These are phyloP conservation scores for Nomada fucata DNA, from an alignment of 2,888 invertebrate genomes.

Conservation along the genomic window DNA sequence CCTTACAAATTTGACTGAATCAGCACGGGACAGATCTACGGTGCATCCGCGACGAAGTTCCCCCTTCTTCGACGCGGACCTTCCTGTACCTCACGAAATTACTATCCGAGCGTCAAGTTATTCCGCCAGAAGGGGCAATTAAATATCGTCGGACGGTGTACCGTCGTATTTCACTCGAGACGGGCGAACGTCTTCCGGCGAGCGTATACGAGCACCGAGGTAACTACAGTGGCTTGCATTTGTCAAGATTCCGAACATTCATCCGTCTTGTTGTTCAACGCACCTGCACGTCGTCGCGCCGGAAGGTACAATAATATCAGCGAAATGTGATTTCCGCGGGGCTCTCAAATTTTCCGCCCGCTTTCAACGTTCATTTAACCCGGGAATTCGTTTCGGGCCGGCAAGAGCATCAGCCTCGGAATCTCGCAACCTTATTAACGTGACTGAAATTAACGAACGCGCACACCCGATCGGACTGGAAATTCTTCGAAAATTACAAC, in stretches of 20 bases:
- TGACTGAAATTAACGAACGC: constrained; percentile 5
- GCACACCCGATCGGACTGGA: not conserved
- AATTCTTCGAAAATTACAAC: constrained; percentile 7
- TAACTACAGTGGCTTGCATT: constrained; percentile 61
- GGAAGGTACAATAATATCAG: constrained; percentile 50
- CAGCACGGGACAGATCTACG: constrained; percentile 4
- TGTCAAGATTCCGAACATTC: constrained; percentile 67
- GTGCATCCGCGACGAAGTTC: constrained; percentile 40
- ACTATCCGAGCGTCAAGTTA: constrained; percentile 58
- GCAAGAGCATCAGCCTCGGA: not conserved
- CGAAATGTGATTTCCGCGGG: constrained; percentile 59
- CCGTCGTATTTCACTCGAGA: constrained; percentile 60
- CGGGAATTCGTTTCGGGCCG: not conserved
- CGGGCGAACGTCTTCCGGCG: constrained; percentile 69
- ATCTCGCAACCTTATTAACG: constrained; percentile 26
- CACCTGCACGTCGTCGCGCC: constrained; percentile 57
- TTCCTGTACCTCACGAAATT: constrained; percentile 43
- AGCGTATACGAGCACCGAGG: constrained; percentile 45
- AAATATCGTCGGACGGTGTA: constrained; percentile 66
- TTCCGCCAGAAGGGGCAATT: constrained; percentile 66
- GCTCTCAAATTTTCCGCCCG: constrained; percentile 34
- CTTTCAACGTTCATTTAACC: constrained; percentile 21
- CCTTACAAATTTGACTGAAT: constrained; percentile 19
- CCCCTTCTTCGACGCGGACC: constrained; percentile 15
- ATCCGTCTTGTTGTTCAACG: constrained; percentile 68